Conservation (phyloP, 1,140 invertebrate species). For the Bombus confusus region DNA sequence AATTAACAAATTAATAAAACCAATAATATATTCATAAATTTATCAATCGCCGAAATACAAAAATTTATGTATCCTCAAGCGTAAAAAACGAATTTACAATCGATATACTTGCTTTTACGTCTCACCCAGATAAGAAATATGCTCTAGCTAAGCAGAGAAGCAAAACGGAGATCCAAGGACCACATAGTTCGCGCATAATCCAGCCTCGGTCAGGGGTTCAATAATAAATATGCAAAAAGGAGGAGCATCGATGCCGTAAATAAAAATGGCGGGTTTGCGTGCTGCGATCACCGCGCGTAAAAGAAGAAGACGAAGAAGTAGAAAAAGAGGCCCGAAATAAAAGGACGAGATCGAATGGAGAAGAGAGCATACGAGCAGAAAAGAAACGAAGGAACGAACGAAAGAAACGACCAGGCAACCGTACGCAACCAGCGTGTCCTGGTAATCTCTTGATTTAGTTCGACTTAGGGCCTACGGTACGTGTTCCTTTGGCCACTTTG, state of each 20-base stretch:
- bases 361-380: constrained; percentile 9
- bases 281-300: constrained; percentile 37
- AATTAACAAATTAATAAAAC: background rate
- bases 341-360: constrained; percentile 22
- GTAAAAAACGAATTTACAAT: background rate
- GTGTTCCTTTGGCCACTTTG: constrained; percentile 36
- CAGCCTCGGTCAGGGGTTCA: constrained; percentile 40
- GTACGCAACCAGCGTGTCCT: constrained; percentile 35
- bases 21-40: background rate
- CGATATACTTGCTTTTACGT: background rate
- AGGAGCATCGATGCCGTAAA: constrained; percentile 64
- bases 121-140: constrained; percentile 46
- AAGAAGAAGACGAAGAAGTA: constrained; percentile 43
- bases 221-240: constrained; percentile 71
- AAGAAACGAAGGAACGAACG: constrained; percentile 26
- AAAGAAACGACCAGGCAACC: constrained; percentile 24
- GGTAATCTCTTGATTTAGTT: constrained; percentile 76
- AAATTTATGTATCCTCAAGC: background rate
- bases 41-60: background rate
- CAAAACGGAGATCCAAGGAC: constrained; percentile 20
- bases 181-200: constrained; percentile 52
- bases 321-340: constrained; percentile 54
- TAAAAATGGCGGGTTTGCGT: constrained; percentile 64
- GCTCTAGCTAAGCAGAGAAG: background rate
- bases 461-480: constrained; percentile 48